Conservation (phyloP, 2,797 vertebrate species). For the Pipistrellus nathusii region DNA sequence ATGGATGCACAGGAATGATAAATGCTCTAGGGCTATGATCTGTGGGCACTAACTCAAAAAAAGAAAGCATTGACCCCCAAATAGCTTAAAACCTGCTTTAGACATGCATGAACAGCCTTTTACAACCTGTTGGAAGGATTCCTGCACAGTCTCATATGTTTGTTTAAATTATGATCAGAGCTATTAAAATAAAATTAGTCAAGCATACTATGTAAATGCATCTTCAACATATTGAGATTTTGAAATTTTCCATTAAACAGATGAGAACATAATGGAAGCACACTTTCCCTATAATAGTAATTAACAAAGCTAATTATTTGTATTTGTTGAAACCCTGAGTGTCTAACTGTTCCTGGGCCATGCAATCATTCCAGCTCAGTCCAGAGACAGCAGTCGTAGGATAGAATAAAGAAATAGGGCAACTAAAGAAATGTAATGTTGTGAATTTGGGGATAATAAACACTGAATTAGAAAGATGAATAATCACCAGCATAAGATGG, state of each 20-base stretch:
- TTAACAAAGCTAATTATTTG: constrained; percentile 68
- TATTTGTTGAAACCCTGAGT: constrained; percentile 33
- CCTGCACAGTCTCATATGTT: constrained; percentile 30
- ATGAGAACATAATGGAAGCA: constrained; percentile 64
- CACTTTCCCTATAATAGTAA: constrained; percentile 61
- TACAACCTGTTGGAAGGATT: constrained; percentile 32
- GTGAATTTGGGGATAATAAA: not conserved
- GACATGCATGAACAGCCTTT: constrained; percentile 1
- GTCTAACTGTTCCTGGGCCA: not conserved
- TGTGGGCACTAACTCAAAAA: not conserved
- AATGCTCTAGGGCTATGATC: not conserved
- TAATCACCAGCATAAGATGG: not conserved
- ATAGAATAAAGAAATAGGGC: not conserved
- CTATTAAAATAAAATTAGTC: constrained; percentile 78
- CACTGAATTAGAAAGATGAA: not conserved
- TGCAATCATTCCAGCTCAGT: not conserved
- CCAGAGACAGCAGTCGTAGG: not conserved
- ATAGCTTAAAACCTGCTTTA: not conserved
- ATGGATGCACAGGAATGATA: not conserved
- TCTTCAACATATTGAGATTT: constrained; percentile 74
- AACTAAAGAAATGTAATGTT: not conserved
- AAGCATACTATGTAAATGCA: constrained; percentile 62
- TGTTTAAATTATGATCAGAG: constrained; percentile 65
- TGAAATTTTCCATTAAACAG: constrained; percentile 74
- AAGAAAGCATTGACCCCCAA: not conserved